These are phyloP conservation scores for Neogobius melanostomus DNA, from an alignment of 2,113 vertebrate genomes.

Conservation along the genomic window DNA sequence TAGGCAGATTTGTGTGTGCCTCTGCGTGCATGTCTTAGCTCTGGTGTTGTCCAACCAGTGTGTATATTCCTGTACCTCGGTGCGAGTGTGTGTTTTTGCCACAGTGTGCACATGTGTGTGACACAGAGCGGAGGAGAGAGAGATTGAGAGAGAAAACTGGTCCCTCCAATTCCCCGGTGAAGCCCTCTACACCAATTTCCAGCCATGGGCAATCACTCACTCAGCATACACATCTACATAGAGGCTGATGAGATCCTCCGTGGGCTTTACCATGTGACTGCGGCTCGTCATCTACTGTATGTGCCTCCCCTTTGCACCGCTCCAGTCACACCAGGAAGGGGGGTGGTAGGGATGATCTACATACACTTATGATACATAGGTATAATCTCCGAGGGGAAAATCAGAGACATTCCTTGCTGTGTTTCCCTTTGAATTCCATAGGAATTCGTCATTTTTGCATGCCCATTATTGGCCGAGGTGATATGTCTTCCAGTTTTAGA, in stretches of 20 bases:
- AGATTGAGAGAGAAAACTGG: slow-evolving; percentile 56
- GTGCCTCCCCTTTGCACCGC: slow-evolving; percentile 60
- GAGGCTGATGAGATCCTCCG: slow-evolving; percentile 79
- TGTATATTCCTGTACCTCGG: slow-evolving; percentile 52
- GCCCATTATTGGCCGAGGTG: slow-evolving; percentile 59
- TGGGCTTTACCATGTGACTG: slow-evolving; percentile 74
- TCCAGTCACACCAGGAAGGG: slow-evolving; percentile 32
- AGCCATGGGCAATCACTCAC: slow-evolving; percentile 82
- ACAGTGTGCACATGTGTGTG: slow-evolving; percentile 45
- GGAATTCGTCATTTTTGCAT: slow-evolving; percentile 64
- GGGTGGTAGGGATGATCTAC: slow-evolving; percentile 60
- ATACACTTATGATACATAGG: slow-evolving; percentile 69
- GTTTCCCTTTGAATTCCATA: slow-evolving; percentile 65
- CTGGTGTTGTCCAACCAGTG: slow-evolving; percentile 53
- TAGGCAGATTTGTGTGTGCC: slow-evolving; percentile 63
- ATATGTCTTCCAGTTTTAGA: slow-evolving; percentile 68
- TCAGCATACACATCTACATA: slow-evolving; percentile 81
- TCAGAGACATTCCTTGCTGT: slow-evolving; percentile 54
- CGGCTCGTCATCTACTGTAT: slow-evolving; percentile 69
- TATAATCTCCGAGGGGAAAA: slow-evolving; percentile 67
- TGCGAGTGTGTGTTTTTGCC: slow-evolving; percentile 23
- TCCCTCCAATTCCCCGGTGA: slow-evolving; percentile 78
- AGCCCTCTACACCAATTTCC: slow-evolving; percentile 80
- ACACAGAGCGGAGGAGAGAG: slow-evolving; percentile 39
- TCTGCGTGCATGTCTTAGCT: slow-evolving; percentile 36